These are phyloP conservation scores for Cryptocheilus praepositus DNA, from an alignment of 2,888 invertebrate species.

Conservation along the genomic window DNA sequence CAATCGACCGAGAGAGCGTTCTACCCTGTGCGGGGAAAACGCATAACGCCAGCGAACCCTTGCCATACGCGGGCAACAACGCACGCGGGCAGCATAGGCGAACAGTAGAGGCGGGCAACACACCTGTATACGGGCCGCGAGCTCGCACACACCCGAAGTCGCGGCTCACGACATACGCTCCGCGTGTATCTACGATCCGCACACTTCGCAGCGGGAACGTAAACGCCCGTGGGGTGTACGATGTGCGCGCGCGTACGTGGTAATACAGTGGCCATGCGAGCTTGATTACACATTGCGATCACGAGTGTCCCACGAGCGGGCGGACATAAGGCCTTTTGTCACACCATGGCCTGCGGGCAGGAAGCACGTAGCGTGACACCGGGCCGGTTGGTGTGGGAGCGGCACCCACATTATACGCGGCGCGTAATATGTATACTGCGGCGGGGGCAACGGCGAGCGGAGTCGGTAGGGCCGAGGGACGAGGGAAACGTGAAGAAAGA, in stretches of 20 bases:
- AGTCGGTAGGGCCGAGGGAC: conserved; percentile 1
- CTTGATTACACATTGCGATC: conserved; percentile 73
- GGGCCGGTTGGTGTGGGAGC: conserved; percentile 53
- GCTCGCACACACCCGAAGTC: not conserved
- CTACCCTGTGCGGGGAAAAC: conserved; percentile 50
- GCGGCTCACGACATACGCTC: conserved; percentile 1
- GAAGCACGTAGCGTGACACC: conserved; percentile 74
- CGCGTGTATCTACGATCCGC: not conserved
- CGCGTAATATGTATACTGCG: conserved; percentile 56
- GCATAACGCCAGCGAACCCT: conserved; percentile 41
- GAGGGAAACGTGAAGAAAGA: conserved; percentile 15
- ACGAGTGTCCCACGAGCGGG: conserved; percentile 70
- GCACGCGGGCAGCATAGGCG: conserved; percentile 10
- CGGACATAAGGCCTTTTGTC: conserved; percentile 69
- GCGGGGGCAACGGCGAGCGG: conserved; percentile 13
- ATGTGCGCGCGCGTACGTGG: conserved; percentile 40
- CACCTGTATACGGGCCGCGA: too few relatives aligned
- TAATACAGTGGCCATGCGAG: conserved; percentile 64
- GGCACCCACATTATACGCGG: conserved; percentile 55
- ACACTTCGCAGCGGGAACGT: conserved; percentile 18
- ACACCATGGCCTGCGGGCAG: conserved; percentile 67
- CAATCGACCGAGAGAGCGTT: conserved; percentile 33
- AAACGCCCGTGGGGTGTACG: conserved; percentile 40
- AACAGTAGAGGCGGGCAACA: too few relatives aligned
- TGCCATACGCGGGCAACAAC: conserved; percentile 11